Percentiles rank a stretch among this genome's conserved stretches.
Evolutionary conservation across 2,113 vertebrate genomes (phyloP).

Genomic region (Tachycineta bicolor): DNA sequence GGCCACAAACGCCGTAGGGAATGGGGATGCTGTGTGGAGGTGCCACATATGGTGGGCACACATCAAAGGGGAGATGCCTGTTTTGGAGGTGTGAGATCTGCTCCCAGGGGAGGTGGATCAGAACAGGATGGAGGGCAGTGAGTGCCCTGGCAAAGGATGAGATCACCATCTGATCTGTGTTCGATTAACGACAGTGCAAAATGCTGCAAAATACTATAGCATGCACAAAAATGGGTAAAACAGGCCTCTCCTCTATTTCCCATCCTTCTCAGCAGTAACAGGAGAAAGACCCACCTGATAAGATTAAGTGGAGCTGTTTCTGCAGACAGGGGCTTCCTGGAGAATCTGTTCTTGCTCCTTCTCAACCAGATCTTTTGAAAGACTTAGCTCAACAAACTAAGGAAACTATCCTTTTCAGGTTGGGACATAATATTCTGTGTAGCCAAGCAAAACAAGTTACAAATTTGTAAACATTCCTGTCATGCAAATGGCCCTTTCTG

Average conservation of each 20-base stretch:
- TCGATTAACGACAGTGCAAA: background rate
- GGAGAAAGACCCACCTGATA: background rate
- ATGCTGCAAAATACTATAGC: background rate
- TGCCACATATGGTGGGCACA: too few species aligned
- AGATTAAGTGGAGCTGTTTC: background rate
- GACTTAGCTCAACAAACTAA: background rate
- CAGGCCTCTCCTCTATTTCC: background rate
- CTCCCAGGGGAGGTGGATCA: background rate
- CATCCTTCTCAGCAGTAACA: rapidly evolving
- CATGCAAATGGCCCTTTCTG: background rate
- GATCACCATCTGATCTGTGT: background rate
- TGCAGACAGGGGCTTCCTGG: background rate
- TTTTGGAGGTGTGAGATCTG: background rate
- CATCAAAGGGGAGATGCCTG: background rate
- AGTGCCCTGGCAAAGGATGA: background rate
- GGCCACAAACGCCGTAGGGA: background rate
- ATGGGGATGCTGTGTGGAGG: rapidly evolving
- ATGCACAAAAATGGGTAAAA: background rate
- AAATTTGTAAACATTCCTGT: conserved; percentile 37
- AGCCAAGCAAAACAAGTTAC: background rate
- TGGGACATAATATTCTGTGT: background rate
- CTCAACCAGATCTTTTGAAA: background rate
- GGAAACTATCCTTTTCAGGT: background rate
- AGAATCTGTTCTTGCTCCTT: background rate
- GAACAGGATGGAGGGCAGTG: background rate